Percentiles rank a stretch among this genome's conserved stretches.
Evolutionary conservation across 2,113 vertebrate species (phyloP).

Genomic region (Mola mola): DNA sequence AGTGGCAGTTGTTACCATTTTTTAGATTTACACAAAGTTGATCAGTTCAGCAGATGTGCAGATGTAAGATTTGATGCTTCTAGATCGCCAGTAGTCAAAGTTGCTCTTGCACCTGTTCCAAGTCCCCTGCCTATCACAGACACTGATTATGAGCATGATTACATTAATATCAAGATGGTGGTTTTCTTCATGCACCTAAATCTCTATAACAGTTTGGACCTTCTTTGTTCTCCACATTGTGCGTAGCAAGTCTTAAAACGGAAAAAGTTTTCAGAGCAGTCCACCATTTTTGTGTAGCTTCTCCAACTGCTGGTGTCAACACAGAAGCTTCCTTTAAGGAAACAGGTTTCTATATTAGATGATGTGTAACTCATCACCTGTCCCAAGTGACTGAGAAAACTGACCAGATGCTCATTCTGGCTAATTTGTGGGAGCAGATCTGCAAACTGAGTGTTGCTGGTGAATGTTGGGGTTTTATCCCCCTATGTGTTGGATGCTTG

Average conservation of each 20-base stretch:
- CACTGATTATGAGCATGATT: background rate
- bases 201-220: constrained; percentile 11
- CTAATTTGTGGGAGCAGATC: background rate
- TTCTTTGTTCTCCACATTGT: constrained; percentile 5
- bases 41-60: too few relatives aligned
- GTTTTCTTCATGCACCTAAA: background rate
- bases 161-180: background rate
- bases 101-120: background rate
- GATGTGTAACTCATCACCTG: background rate
- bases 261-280: background rate
- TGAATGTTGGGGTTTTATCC: background rate
- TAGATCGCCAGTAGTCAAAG: too few relatives aligned
- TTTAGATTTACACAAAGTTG: too few relatives aligned
- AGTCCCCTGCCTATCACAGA: background rate
- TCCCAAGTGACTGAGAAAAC: background rate
- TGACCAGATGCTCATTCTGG: background rate
- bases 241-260: background rate
- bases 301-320: background rate
- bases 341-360: too few relatives aligned
- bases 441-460: background rate
- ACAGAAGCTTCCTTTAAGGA: background rate
- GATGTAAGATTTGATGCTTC: too few relatives aligned
- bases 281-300: too few relatives aligned
- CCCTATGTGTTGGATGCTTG: background rate
- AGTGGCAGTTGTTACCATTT: too few relatives aligned